These are phyloP conservation scores for Drosophila sturtevanti DNA, from an alignment of 1,140 invertebrate species.

Conservation along the genomic window DNA sequence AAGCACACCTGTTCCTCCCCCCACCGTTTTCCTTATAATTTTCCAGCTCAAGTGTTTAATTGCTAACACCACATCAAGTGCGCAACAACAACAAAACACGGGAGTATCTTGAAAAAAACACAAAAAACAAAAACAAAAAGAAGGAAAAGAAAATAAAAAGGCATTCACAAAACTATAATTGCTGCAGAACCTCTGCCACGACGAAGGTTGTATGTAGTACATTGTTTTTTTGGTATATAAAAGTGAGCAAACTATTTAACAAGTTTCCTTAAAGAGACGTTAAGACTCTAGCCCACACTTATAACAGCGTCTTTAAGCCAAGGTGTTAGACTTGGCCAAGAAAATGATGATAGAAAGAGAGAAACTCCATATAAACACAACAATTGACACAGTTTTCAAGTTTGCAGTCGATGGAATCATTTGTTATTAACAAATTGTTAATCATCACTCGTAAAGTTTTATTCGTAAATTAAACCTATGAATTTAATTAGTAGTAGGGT, in stretches of 20 bases:
- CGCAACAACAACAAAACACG: slow-evolving; percentile 36
- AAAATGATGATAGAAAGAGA: too few relatives aligned
- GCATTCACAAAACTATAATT: slow-evolving; percentile 8
- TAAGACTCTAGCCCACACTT: neutral
- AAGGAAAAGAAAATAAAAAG: neutral
- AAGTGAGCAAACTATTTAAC: neutral
- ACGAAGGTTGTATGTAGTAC: neutral
- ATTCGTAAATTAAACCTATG: too few relatives aligned
- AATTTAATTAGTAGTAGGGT: too few relatives aligned
- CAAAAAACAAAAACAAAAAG: neutral
- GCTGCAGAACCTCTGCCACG: neutral
- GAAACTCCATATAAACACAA: too few relatives aligned
- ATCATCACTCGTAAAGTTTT: too few relatives aligned
- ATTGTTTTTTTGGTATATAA: neutral
- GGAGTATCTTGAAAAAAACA: neutral
- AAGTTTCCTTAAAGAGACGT: neutral
- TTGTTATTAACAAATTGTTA: too few relatives aligned
- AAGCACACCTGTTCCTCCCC: too few relatives aligned
- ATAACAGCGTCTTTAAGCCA: too few relatives aligned
- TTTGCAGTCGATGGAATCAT: neutral
- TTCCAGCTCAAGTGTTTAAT: slow-evolving; percentile 55
- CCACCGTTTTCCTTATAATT: slow-evolving; percentile 16
- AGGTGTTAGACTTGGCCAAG: too few relatives aligned
- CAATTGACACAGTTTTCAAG: neutral
- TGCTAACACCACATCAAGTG: slow-evolving; percentile 45